Evolutionary conservation across 2,113 vertebrate species (phyloP).

Genomic region (Lamprotornis superbus): DNA sequence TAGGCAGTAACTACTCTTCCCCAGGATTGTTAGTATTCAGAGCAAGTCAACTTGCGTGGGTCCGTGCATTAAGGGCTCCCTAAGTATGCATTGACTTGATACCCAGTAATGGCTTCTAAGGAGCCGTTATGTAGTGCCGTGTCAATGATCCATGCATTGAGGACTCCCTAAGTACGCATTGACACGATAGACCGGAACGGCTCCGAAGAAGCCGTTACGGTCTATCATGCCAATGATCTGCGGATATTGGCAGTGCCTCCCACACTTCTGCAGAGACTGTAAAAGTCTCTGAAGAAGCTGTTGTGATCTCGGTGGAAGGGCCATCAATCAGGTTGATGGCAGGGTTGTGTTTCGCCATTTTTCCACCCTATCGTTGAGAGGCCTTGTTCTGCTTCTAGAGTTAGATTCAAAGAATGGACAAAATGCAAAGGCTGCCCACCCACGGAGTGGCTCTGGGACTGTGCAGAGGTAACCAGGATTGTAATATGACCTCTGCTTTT

Average conservation of each 20-base stretch:
- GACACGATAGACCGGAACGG: constrained; percentile 79
- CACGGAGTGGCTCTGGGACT: not conserved
- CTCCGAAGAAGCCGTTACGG: constrained; percentile 80
- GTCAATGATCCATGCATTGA: constrained; percentile 83
- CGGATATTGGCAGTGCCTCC: constrained; percentile 79
- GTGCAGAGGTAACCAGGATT: not conserved
- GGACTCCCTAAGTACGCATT: constrained; percentile 81
- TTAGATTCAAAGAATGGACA: not conserved
- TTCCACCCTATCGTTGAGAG: not conserved
- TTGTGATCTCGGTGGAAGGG: constrained; percentile 52
- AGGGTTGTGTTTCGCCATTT: constrained; percentile 22
- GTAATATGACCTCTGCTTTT: not conserved
- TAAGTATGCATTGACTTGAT: constrained; percentile 84
- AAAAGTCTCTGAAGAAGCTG: constrained; percentile 70
- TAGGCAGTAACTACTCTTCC: constrained; percentile 73
- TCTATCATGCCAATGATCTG: constrained; percentile 81
- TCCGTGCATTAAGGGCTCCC: constrained; percentile 78
- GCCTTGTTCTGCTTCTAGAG: not conserved
- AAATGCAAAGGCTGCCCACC: not conserved
- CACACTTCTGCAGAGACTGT: constrained; percentile 66
- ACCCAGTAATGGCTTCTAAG: constrained; percentile 82
- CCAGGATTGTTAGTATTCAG: constrained; percentile 78
- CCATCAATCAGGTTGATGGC: constrained; percentile 3
- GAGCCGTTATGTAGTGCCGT: constrained; percentile 81
- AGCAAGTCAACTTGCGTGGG: constrained; percentile 75